These are phyloP conservation scores for Toxotes chatareus DNA, from an alignment of 2,113 vertebrate species.

Conservation along the genomic window DNA sequence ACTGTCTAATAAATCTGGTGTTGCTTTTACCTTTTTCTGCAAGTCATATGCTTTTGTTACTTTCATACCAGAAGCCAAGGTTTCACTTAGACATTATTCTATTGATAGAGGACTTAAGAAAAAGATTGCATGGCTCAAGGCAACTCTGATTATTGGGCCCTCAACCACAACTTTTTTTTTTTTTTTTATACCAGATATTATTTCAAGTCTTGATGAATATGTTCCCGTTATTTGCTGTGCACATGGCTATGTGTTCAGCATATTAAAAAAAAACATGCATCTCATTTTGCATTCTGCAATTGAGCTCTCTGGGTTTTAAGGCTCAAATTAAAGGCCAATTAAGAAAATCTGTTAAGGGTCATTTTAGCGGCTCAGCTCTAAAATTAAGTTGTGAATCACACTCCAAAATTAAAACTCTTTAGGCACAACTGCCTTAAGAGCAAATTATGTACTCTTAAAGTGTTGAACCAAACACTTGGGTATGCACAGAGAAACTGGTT, in stretches of 20 bases:
- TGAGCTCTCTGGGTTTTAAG: neutral
- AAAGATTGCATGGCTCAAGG: neutral
- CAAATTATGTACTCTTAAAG: neutral
- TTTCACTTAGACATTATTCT: neutral
- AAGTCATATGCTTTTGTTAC: neutral
- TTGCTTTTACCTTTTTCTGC: neutral
- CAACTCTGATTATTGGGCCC: neutral
- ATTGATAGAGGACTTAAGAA: neutral
- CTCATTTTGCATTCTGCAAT: neutral
- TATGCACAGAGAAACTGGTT: neutral
- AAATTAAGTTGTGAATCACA: neutral
- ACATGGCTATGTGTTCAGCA: neutral
- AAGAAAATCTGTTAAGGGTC: neutral
- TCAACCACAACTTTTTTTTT: neutral
- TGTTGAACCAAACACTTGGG: neutral
- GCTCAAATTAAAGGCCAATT: constrained; percentile 8
- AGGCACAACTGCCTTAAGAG: neutral
- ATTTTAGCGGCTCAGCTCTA: neutral
- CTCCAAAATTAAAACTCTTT: neutral
- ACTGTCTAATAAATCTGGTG: neutral
- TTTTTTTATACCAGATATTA: neutral
- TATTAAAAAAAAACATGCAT: neutral
- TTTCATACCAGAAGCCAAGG: neutral
- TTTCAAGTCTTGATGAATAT: too few relatives aligned
- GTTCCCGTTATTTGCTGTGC: too few relatives aligned